phyloP scores from a whole-genome alignment of 2,113 vertebrate genomes.

The Muntiacus reevesi region DNA sequence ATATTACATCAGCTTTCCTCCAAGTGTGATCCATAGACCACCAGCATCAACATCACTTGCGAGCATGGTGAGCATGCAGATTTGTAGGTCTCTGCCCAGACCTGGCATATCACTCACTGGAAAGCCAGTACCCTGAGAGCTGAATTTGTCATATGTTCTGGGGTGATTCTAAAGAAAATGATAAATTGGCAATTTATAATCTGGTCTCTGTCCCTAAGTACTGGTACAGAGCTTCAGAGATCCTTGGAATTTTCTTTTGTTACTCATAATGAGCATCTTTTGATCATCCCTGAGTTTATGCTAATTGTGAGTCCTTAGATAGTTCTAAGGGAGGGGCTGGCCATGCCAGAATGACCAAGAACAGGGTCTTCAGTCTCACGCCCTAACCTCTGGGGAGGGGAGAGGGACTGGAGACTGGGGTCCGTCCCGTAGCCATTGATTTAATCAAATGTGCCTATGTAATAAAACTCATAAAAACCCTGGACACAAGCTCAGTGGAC shows the following conservation, averaged over 20 bases:
- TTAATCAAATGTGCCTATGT: background rate
- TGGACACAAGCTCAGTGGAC: background rate
- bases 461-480: background rate
- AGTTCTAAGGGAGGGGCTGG: background rate
- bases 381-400: background rate
- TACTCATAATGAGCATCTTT: background rate
- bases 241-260: background rate
- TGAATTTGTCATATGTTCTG: background rate
- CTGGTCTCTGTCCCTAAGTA: background rate
- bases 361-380: background rate
- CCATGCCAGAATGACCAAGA: background rate
- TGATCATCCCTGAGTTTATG: background rate
- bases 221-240: background rate
- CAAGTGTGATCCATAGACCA: background rate
- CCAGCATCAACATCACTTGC: background rate
- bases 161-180: background rate
- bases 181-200: background rate
- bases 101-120: background rate
- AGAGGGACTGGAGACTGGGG: background rate
- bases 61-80: background rate
- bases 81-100: background rate
- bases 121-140: background rate
- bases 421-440: background rate
- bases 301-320: background rate
- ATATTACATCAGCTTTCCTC: background rate